These are phyloP conservation scores for Pectinophora gossypiella DNA, from an alignment of 1,140 invertebrate genomes.

Conservation along the genomic window DNA sequence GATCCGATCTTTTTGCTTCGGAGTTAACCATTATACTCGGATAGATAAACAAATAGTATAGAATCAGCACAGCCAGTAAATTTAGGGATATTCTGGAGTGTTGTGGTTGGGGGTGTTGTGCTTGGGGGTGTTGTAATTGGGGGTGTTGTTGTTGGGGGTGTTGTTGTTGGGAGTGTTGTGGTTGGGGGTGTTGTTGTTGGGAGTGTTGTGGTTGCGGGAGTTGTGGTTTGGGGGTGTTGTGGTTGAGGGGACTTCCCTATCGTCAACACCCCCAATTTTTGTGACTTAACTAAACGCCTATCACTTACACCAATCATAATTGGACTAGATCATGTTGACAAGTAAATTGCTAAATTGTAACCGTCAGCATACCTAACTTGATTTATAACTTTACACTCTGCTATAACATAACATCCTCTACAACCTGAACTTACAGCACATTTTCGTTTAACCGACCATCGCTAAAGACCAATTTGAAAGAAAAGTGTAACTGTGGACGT, in stretches of 20 bases:
- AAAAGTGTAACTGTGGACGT: conserved; percentile 46
- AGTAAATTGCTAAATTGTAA: conserved; percentile 60
- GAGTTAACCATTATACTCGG: too few relatives aligned
- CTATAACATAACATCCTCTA: conserved; percentile 22
- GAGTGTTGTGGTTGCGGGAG: not conserved
- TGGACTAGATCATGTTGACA: conserved; percentile 53
- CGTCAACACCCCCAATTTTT: too few relatives aligned
- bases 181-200: too few relatives aligned
- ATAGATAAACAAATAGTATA: too few relatives aligned
- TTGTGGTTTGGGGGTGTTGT: too few relatives aligned
- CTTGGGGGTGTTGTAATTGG: not conserved
- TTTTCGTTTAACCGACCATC: not conserved
- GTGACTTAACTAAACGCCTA: conserved; percentile 10
- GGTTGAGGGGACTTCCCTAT: too few relatives aligned
- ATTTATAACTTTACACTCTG: conserved; percentile 30
- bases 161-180: too few relatives aligned
- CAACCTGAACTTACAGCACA: conserved; percentile 13
- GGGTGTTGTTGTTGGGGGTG: too few relatives aligned
- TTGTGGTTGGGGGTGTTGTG: not conserved
- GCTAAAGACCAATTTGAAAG: conserved; percentile 26
- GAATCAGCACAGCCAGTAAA: too few relatives aligned
- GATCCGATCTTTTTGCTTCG: too few relatives aligned
- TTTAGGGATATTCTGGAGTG: too few relatives aligned
- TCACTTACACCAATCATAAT: conserved; percentile 21
- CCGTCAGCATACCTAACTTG: conserved; percentile 43